Conservation (phyloP, 2,797 vertebrate genomes). For the Psittacula derbiana region DNA sequence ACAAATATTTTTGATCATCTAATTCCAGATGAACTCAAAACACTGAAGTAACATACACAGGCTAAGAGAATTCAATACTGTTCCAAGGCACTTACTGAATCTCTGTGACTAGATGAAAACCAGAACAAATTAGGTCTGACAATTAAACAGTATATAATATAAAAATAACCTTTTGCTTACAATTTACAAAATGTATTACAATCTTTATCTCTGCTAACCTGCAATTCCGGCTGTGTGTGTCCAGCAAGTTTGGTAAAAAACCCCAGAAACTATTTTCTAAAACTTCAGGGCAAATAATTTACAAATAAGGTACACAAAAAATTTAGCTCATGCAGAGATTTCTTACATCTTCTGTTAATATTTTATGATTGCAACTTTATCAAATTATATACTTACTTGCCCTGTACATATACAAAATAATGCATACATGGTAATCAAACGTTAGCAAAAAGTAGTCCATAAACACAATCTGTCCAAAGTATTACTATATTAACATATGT, state of each 20-base stretch:
- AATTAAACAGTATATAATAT: conserved; percentile 86
- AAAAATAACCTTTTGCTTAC: conserved; percentile 99
- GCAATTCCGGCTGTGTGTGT: conserved; percentile 78
- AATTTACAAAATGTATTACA: conserved; percentile 99
- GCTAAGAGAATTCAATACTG: conserved; percentile 80
- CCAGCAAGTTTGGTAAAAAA: conserved; percentile 79
- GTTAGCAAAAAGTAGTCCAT: conserved; percentile 88
- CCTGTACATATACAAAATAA: conserved; percentile 95
- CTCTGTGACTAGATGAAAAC: conserved; percentile 83
- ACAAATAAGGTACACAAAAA: conserved; percentile 88
- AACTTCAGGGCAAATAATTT: conserved; percentile 95
- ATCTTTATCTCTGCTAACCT: conserved; percentile 88
- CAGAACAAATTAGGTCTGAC: conserved; percentile 76
- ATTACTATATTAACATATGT: conserved; percentile 83
- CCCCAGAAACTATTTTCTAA: conserved; percentile 87
- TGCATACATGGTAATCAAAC: conserved; percentile 86
- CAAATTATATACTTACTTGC: conserved; percentile 93
- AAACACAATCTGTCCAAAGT: conserved; percentile 83
- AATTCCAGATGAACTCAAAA: conserved; percentile 80
- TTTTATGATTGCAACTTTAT: conserved; percentile 87
- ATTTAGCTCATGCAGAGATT: conserved; percentile 91
- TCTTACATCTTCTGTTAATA: conserved; percentile 99
- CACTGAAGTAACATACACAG: conserved; percentile 75
- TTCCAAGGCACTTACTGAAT: conserved; percentile 93
- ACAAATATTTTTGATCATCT: conserved; percentile 78